Percentiles rank a stretch among this genome's conserved stretches.
These are phyloP conservation scores for Oeneis ivallda DNA, from an alignment of 2,888 invertebrate species.

Conservation along the genomic window DNA sequence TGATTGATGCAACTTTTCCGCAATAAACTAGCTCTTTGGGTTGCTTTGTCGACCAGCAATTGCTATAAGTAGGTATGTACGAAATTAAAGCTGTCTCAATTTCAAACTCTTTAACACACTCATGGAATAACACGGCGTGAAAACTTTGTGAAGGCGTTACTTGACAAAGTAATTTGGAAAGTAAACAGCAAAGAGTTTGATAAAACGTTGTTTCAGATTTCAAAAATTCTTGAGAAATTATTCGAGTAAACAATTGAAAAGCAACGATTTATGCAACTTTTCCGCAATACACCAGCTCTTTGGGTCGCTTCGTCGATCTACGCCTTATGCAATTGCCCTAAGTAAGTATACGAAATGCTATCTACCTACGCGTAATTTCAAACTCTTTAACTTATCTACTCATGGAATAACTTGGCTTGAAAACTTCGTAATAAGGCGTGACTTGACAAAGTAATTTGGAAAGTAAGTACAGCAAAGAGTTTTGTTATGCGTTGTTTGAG, in stretches of 20 bases:
- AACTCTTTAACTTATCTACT: conserved; percentile 24
- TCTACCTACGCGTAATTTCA: conserved; percentile 66
- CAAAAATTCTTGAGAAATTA: neutral
- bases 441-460: neutral
- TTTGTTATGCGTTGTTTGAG: neutral
- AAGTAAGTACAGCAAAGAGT: neutral
- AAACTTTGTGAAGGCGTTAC: neutral
- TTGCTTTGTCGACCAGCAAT: conserved; percentile 4
- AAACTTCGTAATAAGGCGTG: neutral
- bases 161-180: neutral
- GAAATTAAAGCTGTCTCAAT: conserved; percentile 72
- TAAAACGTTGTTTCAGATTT: neutral
- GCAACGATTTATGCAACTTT: no score
- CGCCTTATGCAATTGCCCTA: conserved; percentile 42
- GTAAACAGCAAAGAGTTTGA: neutral
- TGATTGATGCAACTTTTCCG: no score
- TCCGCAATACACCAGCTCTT: no score
- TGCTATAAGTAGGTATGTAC: conserved; percentile 45
- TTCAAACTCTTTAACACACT: conserved; percentile 35
- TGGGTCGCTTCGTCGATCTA: no score
- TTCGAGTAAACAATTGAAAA: no score
- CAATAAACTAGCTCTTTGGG: no score
- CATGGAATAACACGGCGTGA: conserved; percentile 26
- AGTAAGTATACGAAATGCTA: conserved; percentile 61
- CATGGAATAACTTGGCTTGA: conserved; percentile 26